Percentiles rank a stretch among this genome's conserved stretches.
Conservation (phyloP, 2,113 vertebrate genomes). For the Catharus minimus region DNA sequence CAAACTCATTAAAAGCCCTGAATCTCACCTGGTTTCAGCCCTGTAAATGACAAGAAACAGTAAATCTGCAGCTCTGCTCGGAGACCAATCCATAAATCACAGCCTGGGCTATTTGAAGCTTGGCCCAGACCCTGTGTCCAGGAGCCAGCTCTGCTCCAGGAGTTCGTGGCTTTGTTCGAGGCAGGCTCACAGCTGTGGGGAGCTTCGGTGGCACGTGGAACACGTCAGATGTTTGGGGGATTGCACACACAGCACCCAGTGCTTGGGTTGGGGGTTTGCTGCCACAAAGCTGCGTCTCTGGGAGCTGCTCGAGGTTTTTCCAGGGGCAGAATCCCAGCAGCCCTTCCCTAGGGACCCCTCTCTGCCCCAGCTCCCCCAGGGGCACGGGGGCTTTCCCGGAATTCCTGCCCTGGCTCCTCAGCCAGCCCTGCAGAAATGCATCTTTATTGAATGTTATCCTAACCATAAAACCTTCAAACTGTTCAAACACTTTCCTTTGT, state of each 20-base stretch:
- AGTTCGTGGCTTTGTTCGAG: not conserved
- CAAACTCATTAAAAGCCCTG: not conserved
- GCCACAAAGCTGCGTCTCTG: not conserved
- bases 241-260: not conserved
- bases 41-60: not conserved
- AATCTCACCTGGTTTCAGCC: constrained; percentile 39
- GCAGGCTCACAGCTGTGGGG: not conserved
- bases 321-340: not conserved
- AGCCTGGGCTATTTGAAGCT: not conserved
- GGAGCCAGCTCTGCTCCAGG: not conserved
- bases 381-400: constrained; percentile 49
- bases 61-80: constrained; percentile 11
- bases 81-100: not conserved
- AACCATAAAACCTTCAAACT: constrained; percentile 69
- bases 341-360: not conserved
- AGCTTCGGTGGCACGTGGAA: not conserved
- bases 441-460: constrained; percentile 67
- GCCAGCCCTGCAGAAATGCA: constrained; percentile 55
- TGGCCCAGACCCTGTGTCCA: not conserved
- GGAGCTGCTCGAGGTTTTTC: not conserved
- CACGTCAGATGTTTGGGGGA: not conserved
- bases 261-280: not conserved
- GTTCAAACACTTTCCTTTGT: constrained; percentile 73
- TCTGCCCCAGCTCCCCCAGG: not conserved
- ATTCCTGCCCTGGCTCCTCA: constrained; percentile 56